Evolutionary conservation across 1,140 invertebrate species (phyloP), one percentile per base, ranked within the genome.

Genomic region (Hycleus phaleratus): DNA sequence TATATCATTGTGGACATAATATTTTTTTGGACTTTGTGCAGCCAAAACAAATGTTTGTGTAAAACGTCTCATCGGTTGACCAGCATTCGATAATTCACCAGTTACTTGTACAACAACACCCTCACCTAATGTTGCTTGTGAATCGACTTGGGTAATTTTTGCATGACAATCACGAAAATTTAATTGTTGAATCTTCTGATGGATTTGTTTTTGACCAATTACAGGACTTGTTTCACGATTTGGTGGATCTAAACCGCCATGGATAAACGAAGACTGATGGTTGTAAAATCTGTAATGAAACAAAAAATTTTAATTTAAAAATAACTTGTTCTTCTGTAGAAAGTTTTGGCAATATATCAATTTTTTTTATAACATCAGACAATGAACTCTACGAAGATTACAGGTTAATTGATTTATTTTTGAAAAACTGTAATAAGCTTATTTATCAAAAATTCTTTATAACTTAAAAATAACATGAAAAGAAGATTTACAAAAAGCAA

Each of bases 1-100:
- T 71, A 98, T 97, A 75, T 98, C 95, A 78, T 98, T 98, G 72
- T 95, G 92, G 12, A 98, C 95, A 72, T 97, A 98, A 78, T 95
- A 98, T 77, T 95, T 94, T 78, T 95, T 96, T 24, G 93, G 92
- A 46, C 89, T 88, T 77, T 96, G 93, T 39, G 91, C 89, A 46
- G 91, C 94, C 69, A 98, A 75, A 9, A 98, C 93, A 79, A 98
- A 98, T 0, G 95, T 97, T 77, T 98, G 95, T 67, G 95, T 95
- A 75, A 98, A 98, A 10, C 94, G 85, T 32, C 95, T 82, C 93
- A 97, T 96, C 12, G 93, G 95, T 68, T 93, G 86, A 2, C 94
- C 93, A 73, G 91, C 91, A 76, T 97, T 98, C 12, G 93, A 96
- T 54, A 98, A 76, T 76, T 98, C 95, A 43, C 95, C 95, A 50